Percentiles rank a stretch among this genome's conserved stretches.
These are phyloP conservation scores for Lordiphosa andalusiaca DNA, from an alignment of 2,888 invertebrate genomes.

Conservation along the genomic window DNA sequence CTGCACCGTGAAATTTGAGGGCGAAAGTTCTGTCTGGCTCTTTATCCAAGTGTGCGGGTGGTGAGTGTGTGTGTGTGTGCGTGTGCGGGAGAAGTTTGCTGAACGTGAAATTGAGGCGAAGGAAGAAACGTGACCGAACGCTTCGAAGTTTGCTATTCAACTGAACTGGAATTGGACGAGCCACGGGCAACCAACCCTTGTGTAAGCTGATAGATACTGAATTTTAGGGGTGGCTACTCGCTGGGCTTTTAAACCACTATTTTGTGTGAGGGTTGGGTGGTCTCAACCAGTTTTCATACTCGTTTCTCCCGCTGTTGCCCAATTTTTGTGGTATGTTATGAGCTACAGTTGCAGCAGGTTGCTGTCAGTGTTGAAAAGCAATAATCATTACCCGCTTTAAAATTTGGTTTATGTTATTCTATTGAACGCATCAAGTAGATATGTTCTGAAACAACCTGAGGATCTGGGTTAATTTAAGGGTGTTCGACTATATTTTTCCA, in stretches of 20 bases:
- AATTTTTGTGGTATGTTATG: too few species aligned
- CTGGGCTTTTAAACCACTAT: conserved; percentile 32
- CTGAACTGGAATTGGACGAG: conserved; percentile 40
- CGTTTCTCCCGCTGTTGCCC: too few species aligned
- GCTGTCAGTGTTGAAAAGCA: too few species aligned
- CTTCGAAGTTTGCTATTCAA: conserved; percentile 77
- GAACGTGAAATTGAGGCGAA: conserved; percentile 54
- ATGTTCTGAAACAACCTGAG: too few species aligned
- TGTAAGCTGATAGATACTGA: conserved; percentile 44
- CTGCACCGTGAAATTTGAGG: conserved; percentile 29
- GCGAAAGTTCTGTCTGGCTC: conserved; percentile 24
- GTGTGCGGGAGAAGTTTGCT: conserved; percentile 66
- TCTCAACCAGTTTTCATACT: conserved; percentile 11
- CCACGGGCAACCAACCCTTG: conserved; percentile 55
- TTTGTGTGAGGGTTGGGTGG: neutral
- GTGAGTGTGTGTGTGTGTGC: conserved; percentile 25
- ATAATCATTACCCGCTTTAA: too few species aligned
- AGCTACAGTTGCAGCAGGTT: too few species aligned
- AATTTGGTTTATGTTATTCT: too few species aligned
- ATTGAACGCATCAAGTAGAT: too few species aligned
- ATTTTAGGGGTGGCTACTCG: conserved; percentile 34
- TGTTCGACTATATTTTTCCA: too few species aligned
- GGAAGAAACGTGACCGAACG: conserved; percentile 67
- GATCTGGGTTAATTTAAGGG: too few species aligned
- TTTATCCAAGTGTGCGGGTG: conserved; percentile 15